These are phyloP conservation scores for Liolophura sinensis DNA, from an alignment of 1,140 invertebrate genomes.

Conservation along the genomic window DNA sequence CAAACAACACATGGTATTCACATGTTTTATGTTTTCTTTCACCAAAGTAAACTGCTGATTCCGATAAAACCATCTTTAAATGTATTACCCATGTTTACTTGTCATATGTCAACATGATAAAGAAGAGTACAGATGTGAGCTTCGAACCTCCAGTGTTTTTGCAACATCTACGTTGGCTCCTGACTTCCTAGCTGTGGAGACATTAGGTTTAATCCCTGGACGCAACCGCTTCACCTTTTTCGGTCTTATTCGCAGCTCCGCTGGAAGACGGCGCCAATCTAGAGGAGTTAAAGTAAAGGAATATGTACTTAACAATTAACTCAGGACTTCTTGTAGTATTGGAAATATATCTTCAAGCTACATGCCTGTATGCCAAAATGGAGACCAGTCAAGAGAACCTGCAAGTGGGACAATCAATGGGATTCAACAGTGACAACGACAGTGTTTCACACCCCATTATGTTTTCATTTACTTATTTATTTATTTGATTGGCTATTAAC, in stretches of 20 bases:
- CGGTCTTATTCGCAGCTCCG: conserved; percentile 27
- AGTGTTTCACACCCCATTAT: no score
- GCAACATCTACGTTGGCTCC: conserved; percentile 15
- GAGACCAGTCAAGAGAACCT: no score
- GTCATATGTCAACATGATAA: not conserved
- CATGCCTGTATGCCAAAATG: no score
- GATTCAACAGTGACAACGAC: no score
- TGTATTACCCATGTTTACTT: not conserved
- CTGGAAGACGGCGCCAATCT: conserved; percentile 39
- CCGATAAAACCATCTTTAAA: no score
- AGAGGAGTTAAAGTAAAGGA: conserved; percentile 1
- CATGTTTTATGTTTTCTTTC: no score
- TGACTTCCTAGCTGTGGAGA: conserved; percentile 10
- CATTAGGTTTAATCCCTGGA: conserved; percentile 20
- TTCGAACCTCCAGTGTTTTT: conserved; percentile 35
- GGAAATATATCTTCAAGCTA: no score
- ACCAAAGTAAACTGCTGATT: no score
- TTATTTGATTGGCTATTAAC: no score
- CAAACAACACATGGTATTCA: no score
- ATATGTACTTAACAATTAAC: conserved; percentile 3
- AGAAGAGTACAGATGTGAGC: not conserved
- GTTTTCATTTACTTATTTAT: no score
- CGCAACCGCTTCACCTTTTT: conserved; percentile 19
- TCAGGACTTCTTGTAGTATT: not conserved
- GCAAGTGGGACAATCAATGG: no score